Conservation (phyloP, 2,797 vertebrate species). For the Manis javanica region DNA sequence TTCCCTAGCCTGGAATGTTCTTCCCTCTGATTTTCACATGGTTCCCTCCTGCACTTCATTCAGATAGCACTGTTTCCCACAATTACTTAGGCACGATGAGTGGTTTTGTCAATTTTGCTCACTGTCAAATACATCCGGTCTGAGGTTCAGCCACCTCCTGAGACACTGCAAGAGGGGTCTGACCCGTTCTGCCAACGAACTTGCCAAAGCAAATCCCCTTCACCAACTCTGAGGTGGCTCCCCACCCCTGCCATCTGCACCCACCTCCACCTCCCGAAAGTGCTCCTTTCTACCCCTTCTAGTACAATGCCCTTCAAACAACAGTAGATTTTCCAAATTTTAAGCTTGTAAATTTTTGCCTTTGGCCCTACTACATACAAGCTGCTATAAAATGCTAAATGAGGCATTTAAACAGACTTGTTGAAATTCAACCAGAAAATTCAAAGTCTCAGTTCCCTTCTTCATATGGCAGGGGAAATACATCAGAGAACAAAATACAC, state of each 20-base stretch:
- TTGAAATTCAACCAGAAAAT: constrained; percentile 80
- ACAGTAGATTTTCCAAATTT: constrained; percentile 70
- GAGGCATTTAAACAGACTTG: constrained; percentile 81
- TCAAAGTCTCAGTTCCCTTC: constrained; percentile 60
- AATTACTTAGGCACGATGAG: background rate
- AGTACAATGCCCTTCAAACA: constrained; percentile 49
- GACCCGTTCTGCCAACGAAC: background rate
- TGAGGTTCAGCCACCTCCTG: background rate
- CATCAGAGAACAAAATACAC: constrained; percentile 57
- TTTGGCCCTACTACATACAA: constrained; percentile 77
- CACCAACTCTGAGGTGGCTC: background rate
- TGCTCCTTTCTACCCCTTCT: background rate
- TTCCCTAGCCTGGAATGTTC: background rate
- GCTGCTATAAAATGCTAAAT: constrained; percentile 81
- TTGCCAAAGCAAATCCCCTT: background rate
- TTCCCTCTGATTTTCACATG: background rate
- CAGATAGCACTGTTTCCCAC: background rate
- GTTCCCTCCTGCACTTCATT: background rate
- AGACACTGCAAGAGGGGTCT: background rate
- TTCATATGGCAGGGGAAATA: constrained; percentile 55
- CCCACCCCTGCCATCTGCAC: background rate
- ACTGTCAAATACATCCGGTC: background rate
- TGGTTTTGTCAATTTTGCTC: background rate
- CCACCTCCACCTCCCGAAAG: background rate
- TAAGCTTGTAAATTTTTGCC: constrained; percentile 75